phyloP scores from a whole-genome alignment of 2,797 vertebrate genomes.

The Phoeniculus purpureus region DNA sequence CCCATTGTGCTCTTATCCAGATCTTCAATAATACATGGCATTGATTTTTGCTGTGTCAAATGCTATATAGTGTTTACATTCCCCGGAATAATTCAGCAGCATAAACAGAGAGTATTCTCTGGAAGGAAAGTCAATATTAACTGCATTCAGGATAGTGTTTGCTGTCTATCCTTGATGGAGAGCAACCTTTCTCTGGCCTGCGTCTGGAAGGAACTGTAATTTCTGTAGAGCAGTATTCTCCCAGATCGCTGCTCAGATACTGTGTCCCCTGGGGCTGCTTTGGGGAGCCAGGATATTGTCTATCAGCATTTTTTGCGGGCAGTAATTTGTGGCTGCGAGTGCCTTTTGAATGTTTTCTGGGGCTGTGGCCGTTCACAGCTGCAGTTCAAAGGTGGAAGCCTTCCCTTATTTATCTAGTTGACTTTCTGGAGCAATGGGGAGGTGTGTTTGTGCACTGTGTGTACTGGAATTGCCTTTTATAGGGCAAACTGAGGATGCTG shows the following conservation, averaged over 20 bases:
- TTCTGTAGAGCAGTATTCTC: not conserved
- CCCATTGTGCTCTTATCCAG: slow-evolving; percentile 61
- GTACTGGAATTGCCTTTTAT: not conserved
- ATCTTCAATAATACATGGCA: slow-evolving; percentile 65
- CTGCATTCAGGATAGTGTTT: not conserved
- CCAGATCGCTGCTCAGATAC: not conserved
- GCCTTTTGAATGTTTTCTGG: not conserved
- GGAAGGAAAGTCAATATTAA: slow-evolving; percentile 66
- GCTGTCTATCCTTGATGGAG: slow-evolving; percentile 34
- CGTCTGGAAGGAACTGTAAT: not conserved
- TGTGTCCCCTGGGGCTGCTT: not conserved
- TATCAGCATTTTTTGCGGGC: slow-evolving; percentile 23
- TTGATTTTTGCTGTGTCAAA: slow-evolving; percentile 68
- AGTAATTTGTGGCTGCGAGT: slow-evolving; percentile 14
- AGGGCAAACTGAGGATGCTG: not conserved
- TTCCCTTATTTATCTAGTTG: slow-evolving; percentile 44
- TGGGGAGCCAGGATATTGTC: not conserved
- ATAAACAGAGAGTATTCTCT: slow-evolving; percentile 68
- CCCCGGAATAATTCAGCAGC: slow-evolving; percentile 58
- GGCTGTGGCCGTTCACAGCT: slow-evolving; percentile 10
- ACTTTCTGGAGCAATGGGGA: slow-evolving; percentile 22
- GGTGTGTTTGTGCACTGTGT: not conserved
- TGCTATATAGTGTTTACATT: slow-evolving; percentile 67
- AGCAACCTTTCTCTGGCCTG: slow-evolving; percentile 29
- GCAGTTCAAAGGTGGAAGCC: slow-evolving; percentile 35